A percentile compares a stretch with the other conserved stretches of the same genome.
These are phyloP conservation scores for Philereme vetulata DNA, from an alignment of 2,888 invertebrate genomes.

Conservation along the genomic window DNA sequence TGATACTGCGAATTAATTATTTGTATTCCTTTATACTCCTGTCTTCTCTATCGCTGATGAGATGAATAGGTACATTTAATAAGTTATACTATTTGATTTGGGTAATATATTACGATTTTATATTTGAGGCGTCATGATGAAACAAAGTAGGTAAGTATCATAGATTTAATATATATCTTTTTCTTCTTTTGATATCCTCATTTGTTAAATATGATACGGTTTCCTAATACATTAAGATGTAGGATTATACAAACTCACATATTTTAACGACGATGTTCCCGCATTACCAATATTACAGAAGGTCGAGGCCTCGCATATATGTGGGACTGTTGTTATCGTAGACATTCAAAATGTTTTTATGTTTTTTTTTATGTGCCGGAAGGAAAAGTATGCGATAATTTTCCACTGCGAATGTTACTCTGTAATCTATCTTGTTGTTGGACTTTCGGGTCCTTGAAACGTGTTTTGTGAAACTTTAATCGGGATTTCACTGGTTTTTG, in stretches of 20 bases:
- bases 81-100: too few relatives aligned
- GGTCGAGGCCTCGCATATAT: constrained; percentile 44
- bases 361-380: constrained; percentile 38
- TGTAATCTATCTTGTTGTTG: constrained; percentile 22
- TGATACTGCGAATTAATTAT: too few relatives aligned
- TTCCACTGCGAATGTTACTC: constrained; percentile 16
- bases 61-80: too few relatives aligned
- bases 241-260: constrained; percentile 5
- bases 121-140: too few relatives aligned
- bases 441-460: constrained; percentile 19
- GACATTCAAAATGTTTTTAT: constrained; percentile 21
- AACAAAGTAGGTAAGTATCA: too few relatives aligned
- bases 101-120: too few relatives aligned
- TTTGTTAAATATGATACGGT: background rate
- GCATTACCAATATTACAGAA: constrained; percentile 34
- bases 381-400: constrained; percentile 26
- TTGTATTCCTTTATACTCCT: too few relatives aligned
- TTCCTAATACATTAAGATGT: background rate
- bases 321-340: constrained; percentile 30
- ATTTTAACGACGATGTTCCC: constrained; percentile 12
- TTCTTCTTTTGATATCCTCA: too few relatives aligned
- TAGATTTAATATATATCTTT: too few relatives aligned
- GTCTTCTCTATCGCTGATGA: too few relatives aligned
- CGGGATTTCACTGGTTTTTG: constrained; percentile 8
- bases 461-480: constrained; percentile 10